A percentile compares a stretch with the other conserved stretches of the same genome.
Conservation (phyloP, 2,113 vertebrate genomes). For the Lota lota region DNA sequence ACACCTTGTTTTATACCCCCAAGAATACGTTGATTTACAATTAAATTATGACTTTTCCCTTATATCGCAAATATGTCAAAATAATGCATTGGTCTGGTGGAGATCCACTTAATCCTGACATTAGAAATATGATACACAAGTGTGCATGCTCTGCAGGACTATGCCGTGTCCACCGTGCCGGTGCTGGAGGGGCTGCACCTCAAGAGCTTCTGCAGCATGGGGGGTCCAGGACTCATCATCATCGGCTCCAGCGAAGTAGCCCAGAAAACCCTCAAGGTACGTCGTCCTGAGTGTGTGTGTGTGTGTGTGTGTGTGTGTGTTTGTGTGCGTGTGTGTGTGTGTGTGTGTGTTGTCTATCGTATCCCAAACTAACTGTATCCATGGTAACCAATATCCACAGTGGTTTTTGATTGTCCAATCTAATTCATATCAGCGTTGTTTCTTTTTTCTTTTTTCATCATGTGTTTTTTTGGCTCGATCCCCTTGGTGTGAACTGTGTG, state of each 20-base stretch:
- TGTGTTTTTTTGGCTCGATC: slow-evolving; percentile 25
- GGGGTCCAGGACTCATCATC: slow-evolving; percentile 90
- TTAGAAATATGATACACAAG: too few relatives aligned
- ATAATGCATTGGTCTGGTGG: too few relatives aligned
- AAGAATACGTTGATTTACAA: too few relatives aligned
- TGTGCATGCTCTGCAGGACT: slow-evolving; percentile 71
- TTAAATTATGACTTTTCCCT: too few relatives aligned
- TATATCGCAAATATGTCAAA: too few relatives aligned
- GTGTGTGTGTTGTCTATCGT: slow-evolving; percentile 14
- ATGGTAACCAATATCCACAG: not conserved
- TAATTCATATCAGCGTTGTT: not conserved
- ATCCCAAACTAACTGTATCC: not conserved
- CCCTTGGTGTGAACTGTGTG: slow-evolving; percentile 21
- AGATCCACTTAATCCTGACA: too few relatives aligned
- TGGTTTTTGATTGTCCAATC: too few relatives aligned
- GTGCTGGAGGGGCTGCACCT: slow-evolving; percentile 84
- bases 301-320: slow-evolving; percentile 16
- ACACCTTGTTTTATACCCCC: too few relatives aligned
- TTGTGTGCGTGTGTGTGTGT: not conserved
- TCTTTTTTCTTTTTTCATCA: slow-evolving; percentile 14
- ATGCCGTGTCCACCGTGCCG: slow-evolving; percentile 91
- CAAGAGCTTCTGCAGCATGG: slow-evolving; percentile 98
- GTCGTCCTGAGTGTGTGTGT: slow-evolving; percentile 10
- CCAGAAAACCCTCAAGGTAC: slow-evolving; percentile 94
- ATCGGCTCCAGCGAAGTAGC: slow-evolving; percentile 93